A percentile compares a stretch with the other conserved stretches of the same genome.
Evolutionary conservation across 1,140 invertebrate species (phyloP).

Genomic region (Drosophila grimshawi): DNA sequence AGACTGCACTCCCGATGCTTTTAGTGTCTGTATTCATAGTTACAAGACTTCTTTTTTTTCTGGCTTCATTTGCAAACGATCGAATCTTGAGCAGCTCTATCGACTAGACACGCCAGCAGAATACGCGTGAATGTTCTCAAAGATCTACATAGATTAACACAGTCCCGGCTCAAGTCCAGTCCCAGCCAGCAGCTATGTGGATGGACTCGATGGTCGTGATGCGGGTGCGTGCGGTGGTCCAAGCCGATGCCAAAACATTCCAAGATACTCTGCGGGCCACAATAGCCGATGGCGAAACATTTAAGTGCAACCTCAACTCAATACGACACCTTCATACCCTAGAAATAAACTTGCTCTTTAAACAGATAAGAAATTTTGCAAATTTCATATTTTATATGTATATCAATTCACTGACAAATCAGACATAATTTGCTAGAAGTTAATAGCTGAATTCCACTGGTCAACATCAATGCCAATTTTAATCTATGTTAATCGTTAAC

Average conservation of each 20-base stretch:
- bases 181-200: background rate
- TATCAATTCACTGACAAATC: too few relatives aligned
- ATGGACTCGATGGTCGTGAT: constrained; percentile 4
- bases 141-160: constrained; percentile 38
- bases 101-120: constrained; percentile 7
- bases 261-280: constrained; percentile 18
- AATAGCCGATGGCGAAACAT: constrained; percentile 5
- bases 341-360: background rate
- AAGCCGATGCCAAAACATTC: constrained; percentile 1
- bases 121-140: constrained; percentile 23
- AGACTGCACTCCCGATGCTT: constrained; percentile 17
- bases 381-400: too few relatives aligned
- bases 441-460: too few relatives aligned
- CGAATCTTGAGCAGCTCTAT: constrained; percentile 32
- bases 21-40: constrained; percentile 41
- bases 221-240: constrained; percentile 30
- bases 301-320: background rate
- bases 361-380: too few relatives aligned
- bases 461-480: too few relatives aligned
- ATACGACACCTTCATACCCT: constrained; percentile 9
- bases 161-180: constrained; percentile 10
- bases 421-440: too few relatives aligned
- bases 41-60: constrained; percentile 38
- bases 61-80: constrained; percentile 34
- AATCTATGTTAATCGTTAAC: background rate